These are phyloP conservation scores for Antrozous pallidus DNA, from an alignment of 2,797 vertebrate species.

Conservation along the genomic window DNA sequence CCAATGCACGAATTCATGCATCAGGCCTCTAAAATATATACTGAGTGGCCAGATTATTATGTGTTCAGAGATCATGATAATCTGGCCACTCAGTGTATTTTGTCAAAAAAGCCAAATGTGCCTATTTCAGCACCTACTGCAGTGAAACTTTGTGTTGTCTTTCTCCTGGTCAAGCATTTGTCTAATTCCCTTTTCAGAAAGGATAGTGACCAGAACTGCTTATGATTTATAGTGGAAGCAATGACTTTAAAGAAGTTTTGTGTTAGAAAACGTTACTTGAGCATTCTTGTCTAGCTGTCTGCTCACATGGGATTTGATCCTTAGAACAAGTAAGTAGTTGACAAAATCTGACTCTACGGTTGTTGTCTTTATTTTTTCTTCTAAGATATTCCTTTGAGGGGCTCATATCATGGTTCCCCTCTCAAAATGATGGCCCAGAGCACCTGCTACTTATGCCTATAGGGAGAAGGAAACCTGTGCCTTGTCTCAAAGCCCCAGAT, in stretches of 20 bases:
- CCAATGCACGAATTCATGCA: no score
- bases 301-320: background rate
- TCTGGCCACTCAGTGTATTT: no score
- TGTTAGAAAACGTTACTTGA: slow-evolving; percentile 5
- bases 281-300: background rate
- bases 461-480: background rate
- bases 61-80: no score
- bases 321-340: background rate
- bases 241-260: background rate
- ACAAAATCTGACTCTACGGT: background rate
- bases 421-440: background rate
- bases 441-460: background rate
- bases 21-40: no score
- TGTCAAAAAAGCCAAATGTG: background rate
- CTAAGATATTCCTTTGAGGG: background rate
- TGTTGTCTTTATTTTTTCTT: background rate
- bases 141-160: background rate
- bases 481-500: background rate
- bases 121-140: background rate
- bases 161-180: background rate
- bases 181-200: background rate
- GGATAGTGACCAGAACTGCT: background rate
- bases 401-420: background rate
- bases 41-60: no score
- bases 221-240: background rate